phyloP scores from a whole-genome alignment of 2,113 vertebrate genomes.

The Epinephelus lanceolatus region DNA sequence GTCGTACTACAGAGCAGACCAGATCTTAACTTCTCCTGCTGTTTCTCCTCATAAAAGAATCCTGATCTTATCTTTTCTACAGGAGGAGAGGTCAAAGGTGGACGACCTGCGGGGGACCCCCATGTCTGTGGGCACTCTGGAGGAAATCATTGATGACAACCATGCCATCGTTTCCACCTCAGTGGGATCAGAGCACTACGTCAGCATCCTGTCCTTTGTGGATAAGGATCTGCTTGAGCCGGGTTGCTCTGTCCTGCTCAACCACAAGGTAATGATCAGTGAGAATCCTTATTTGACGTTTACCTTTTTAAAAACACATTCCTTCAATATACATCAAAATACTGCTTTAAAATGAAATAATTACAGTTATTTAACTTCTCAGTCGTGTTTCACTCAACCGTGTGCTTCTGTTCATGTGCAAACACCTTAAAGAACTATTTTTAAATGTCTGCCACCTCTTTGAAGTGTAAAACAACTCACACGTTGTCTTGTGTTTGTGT shows the following conservation, averaged over 20 bases:
- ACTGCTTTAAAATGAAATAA: neutral
- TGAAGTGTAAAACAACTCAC: neutral
- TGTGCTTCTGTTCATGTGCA: neutral
- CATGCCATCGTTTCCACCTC: conserved; percentile 98
- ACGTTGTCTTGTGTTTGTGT: neutral
- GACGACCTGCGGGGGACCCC: conserved; percentile 97
- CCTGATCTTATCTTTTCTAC: neutral
- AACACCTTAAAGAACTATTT: neutral
- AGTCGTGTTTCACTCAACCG: neutral
- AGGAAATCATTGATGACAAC: conserved; percentile 99
- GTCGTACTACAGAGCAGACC: neutral
- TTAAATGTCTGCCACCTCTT: neutral
- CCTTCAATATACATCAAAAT: neutral
- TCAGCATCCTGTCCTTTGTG: conserved; percentile 98
- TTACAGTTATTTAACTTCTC: neutral
- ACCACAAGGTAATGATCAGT: conserved; percentile 91
- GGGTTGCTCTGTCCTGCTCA: conserved; percentile 96
- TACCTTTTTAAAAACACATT: neutral
- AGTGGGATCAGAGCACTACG: conserved; percentile 97
- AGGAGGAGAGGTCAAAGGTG: conserved; percentile 99
- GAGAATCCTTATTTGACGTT: neutral
- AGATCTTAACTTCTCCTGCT: neutral
- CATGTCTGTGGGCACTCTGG: conserved; percentile 97
- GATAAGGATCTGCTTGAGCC: conserved; percentile 98
- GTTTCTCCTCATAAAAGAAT: neutral